Evolutionary conservation across 2,888 invertebrate species (phyloP).

Genomic region (Dione juno): DNA sequence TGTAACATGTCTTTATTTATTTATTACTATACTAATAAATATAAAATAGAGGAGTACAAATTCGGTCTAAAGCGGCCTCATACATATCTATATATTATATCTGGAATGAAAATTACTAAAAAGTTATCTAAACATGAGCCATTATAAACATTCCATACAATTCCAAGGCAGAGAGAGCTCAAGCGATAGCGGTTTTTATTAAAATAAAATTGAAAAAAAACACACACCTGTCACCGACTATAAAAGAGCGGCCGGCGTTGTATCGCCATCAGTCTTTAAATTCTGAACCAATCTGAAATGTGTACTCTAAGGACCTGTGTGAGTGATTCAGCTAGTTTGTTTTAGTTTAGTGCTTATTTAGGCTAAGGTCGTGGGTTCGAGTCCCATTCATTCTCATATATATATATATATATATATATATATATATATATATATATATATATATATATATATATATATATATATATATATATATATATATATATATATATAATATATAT

Average conservation of each 20-base stretch:
- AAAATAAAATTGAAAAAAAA: constrained; percentile 49
- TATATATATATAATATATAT: no score
- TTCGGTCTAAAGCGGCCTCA: no score
- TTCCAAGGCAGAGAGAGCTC: constrained; percentile 31
- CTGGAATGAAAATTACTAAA: background rate
- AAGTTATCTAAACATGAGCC: background rate
- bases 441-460: no score
- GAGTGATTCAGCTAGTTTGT: constrained; percentile 56
- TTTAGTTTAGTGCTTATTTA: constrained; percentile 8
- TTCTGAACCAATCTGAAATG: constrained; percentile 65
- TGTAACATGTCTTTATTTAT: no score
- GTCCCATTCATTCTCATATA: background rate
- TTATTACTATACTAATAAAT: no score
- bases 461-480: no score
- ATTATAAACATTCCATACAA: background rate
- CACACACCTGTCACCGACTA: constrained; percentile 67
- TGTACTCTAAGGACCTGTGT: constrained; percentile 69
- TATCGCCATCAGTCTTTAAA: constrained; percentile 66
- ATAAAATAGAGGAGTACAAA: no score
- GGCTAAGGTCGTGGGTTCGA: background rate
- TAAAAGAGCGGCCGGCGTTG: constrained; percentile 63
- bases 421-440: no score
- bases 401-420: no score
- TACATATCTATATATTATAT: no score
- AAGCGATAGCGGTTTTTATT: constrained; percentile 40